Base-by-base conservation (phyloP, 1,140 invertebrate genomes). In the Panagrolaimus sp. region DNA sequence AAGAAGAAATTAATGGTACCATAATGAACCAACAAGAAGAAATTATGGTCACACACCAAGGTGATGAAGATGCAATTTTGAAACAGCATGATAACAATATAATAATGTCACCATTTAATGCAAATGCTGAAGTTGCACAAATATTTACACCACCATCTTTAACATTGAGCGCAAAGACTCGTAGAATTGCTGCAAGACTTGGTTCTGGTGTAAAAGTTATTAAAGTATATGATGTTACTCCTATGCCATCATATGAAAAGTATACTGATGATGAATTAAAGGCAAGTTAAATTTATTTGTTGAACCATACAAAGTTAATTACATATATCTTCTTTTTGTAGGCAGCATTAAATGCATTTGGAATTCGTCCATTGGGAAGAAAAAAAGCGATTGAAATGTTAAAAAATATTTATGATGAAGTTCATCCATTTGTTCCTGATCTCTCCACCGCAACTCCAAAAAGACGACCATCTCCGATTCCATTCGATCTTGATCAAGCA, bases 181-280 rank as follows among this genome's bases (percentile, higher is more conserved):
- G 52, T 2, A 26, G 17, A 21, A 58, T 58, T 21, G 52, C 52
- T 4, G 28, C 28, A 28, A 58, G 28, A 21, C 52, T 58, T 2
- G 52, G 52, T 17, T 58, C 52, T 26, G 52, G 52, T 58, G 52
- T 58, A 21, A 58, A 58, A 14, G 52, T 58, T 24, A 28, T 58
- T 1, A 58, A 58, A 28, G 28, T 28, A 21, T 26, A 21, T 17
- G 52, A 58, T 17, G 28, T 58, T 21, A 58, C 52, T n/a, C 52
- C 52, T 4, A 58, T 58, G 52, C 52, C 52, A 5, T 12, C 52
- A n/a, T 58, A 26, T 17, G 52, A 58, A 28, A 58, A 58, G 17
- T 58, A 26, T 3, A 58, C 52, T 21, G 52, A 58, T 17, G n/a
- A 12, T 21, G 52, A 58, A 26, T 14, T 58, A 21, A 58, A 58